These are phyloP conservation scores for Megalurothrips usitatus DNA, from an alignment of 2,888 invertebrate genomes.

Conservation along the genomic window DNA sequence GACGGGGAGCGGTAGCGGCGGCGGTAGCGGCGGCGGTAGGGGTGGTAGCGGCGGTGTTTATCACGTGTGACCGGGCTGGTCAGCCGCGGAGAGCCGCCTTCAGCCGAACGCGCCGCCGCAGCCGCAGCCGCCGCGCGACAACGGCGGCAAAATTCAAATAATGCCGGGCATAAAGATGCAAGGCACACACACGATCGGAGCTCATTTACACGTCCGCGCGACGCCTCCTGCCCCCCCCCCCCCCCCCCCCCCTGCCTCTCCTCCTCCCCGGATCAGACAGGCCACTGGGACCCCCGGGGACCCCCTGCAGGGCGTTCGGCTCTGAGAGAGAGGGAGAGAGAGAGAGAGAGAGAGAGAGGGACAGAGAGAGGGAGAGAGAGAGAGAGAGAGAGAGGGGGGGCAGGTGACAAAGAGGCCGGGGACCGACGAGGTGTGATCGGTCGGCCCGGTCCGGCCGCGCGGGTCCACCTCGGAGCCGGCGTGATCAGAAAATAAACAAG, in stretches of 20 bases:
- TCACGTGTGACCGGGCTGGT: background rate
- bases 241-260: background rate
- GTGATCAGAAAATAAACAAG: too few relatives aligned
- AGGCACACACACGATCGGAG: conserved; percentile 4
- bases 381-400: background rate
- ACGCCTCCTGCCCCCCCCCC: background rate
- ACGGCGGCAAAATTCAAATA: conserved; percentile 6
- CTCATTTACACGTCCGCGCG: conserved; percentile 18
- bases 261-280: too few relatives aligned
- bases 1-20: too few relatives aligned
- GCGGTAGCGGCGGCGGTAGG: background rate
- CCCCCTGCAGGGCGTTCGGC: background rate
- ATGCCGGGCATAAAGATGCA: conserved; percentile 22
- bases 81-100: too few relatives aligned
- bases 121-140: background rate
- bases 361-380: background rate
- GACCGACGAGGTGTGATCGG: too few relatives aligned
- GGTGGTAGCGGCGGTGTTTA: background rate
- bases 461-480: too few relatives aligned
- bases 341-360: background rate
- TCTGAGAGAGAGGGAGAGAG: background rate
- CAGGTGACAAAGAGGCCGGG: background rate
- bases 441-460: too few relatives aligned
- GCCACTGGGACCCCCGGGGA: background rate
- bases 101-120: too few relatives aligned